Conservation (phyloP, 2,113 vertebrate species). For the Catharus bicknelli region DNA sequence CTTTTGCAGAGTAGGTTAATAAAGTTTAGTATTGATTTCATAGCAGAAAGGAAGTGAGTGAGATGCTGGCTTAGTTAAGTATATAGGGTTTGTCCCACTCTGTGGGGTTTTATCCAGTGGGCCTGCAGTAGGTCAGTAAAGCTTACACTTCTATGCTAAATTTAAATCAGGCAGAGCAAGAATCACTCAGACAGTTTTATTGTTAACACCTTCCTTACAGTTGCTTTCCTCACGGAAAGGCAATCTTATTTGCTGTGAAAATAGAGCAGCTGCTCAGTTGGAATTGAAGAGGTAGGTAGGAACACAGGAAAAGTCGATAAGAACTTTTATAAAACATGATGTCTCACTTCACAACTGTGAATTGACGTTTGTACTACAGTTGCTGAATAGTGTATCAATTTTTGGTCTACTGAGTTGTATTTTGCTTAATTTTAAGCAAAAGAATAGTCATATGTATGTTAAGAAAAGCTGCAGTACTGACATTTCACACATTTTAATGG, state of each 20-base stretch:
- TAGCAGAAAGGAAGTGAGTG: not conserved
- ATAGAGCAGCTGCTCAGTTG: not conserved
- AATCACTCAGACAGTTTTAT: not conserved
- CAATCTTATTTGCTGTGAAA: not conserved
- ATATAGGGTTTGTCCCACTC: not conserved
- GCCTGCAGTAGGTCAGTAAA: not conserved
- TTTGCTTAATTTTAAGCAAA: not conserved
- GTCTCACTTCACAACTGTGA: not conserved
- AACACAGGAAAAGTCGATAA: not conserved
- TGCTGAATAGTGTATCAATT: not conserved
- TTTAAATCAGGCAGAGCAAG: not conserved
- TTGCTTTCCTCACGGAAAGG: not conserved
- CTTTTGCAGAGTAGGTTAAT: not conserved
- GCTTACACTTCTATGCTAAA: not conserved
- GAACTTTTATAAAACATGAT: not conserved
- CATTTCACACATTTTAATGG: not conserved
- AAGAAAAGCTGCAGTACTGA: not conserved
- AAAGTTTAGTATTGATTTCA: not conserved
- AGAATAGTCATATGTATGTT: not conserved
- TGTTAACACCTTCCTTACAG: not conserved
- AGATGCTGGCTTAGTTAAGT: not conserved
- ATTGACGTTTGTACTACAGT: not conserved
- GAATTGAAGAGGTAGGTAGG: not conserved
- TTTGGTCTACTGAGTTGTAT: not conserved
- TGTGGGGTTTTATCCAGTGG: not conserved